Conservation (phyloP, 2,888 invertebrate species). For the Tachina lurida region DNA sequence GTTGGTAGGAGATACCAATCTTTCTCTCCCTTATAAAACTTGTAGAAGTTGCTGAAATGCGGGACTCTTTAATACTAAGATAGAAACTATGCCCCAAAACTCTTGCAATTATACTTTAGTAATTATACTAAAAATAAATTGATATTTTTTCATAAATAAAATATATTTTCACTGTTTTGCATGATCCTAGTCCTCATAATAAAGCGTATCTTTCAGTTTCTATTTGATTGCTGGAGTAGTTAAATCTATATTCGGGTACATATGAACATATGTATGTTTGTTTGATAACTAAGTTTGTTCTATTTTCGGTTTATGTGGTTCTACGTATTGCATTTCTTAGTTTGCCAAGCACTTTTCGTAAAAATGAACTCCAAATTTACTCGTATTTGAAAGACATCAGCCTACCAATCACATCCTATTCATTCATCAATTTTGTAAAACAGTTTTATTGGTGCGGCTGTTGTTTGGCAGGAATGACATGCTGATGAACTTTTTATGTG, state of each 20-base stretch:
- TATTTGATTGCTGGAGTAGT: slow-evolving; percentile 1
- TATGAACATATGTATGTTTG: not conserved
- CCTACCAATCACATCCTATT: slow-evolving; percentile 40
- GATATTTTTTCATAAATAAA: too few relatives aligned
- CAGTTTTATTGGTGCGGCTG: not conserved
- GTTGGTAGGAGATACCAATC: too few relatives aligned
- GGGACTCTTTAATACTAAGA: too few relatives aligned
- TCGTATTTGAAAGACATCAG: slow-evolving; percentile 40
- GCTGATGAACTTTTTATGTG: slow-evolving; percentile 25
- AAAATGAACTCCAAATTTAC: not conserved
- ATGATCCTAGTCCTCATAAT: not conserved
- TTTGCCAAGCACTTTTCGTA: slow-evolving; percentile 32
- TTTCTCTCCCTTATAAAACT: too few relatives aligned
- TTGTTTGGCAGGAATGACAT: not conserved
- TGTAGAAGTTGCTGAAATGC: too few relatives aligned
- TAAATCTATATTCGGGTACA: too few relatives aligned
- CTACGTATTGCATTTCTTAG: slow-evolving; percentile 20
- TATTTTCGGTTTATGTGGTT: not conserved
- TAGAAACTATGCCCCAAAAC: too few relatives aligned
- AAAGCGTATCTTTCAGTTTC: not conserved
- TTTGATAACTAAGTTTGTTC: not conserved
- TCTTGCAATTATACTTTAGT: too few relatives aligned
- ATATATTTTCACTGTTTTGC: not conserved
- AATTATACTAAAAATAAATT: too few relatives aligned
- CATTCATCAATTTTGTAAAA: slow-evolving; percentile 18